phyloP scores from a whole-genome alignment of 2,888 invertebrate genomes.

The Lamellibrachia satsuma region DNA sequence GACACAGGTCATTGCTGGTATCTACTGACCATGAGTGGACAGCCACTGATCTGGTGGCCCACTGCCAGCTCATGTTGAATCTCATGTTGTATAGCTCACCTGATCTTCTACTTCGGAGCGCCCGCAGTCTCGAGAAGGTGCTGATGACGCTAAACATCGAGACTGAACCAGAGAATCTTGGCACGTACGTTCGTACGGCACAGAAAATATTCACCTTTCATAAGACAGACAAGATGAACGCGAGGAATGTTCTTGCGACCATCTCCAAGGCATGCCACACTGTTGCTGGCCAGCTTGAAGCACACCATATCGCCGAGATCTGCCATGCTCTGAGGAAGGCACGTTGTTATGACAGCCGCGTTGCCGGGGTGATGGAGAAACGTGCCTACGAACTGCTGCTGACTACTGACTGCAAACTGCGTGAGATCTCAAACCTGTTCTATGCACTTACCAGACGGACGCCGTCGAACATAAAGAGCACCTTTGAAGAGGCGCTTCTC shows the following conservation, averaged over 20 bases:
- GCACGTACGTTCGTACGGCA: not conserved
- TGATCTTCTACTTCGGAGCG: not conserved
- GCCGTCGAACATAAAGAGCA: slow-evolving; percentile 23
- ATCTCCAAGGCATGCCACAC: not conserved
- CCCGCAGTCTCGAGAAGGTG: not conserved
- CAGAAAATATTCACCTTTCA: slow-evolving; percentile 4
- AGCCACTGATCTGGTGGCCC: not conserved
- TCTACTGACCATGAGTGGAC: not conserved
- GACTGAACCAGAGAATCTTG: not conserved
- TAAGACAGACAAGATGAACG: not conserved
- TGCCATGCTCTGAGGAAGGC: slow-evolving; percentile 34
- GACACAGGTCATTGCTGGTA: not conserved
- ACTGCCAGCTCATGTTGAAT: slow-evolving; percentile 6
- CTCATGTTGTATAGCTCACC: not conserved
- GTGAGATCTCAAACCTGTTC: slow-evolving; percentile 33
- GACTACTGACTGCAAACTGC: slow-evolving; percentile 24
- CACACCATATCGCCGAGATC: slow-evolving; percentile 35
- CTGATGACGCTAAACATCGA: not conserved
- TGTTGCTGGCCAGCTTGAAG: not conserved
- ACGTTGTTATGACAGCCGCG: slow-evolving; percentile 19
- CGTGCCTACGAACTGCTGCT: slow-evolving; percentile 28
- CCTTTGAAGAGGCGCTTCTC: slow-evolving; percentile 36
- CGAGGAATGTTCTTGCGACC: not conserved
- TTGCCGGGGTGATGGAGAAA: slow-evolving; percentile 26
- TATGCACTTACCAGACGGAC: slow-evolving; percentile 30